Evolutionary conservation across 2,113 vertebrate genomes (phyloP).

Genomic region (Stigmatopora nigra): DNA sequence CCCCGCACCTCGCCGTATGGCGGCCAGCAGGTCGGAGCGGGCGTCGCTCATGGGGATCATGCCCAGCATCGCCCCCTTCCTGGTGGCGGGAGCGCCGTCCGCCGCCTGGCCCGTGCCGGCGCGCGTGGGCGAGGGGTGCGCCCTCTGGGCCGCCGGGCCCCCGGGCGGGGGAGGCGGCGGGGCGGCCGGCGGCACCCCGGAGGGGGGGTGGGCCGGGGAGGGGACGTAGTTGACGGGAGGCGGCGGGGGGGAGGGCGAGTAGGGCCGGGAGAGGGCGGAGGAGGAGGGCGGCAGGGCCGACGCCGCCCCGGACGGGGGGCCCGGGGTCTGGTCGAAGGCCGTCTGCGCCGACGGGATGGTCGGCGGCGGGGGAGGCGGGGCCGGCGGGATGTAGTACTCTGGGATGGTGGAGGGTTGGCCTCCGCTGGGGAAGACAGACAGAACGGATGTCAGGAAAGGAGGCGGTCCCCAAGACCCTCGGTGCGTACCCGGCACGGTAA

Average conservation of each 20-base stretch:
- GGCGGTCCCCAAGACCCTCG: neutral
- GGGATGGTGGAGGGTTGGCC: slow-evolving; percentile 74
- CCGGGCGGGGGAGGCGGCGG: slow-evolving; percentile 42
- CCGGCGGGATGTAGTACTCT: slow-evolving; percentile 80
- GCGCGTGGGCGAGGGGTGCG: slow-evolving; percentile 59
- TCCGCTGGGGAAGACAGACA: slow-evolving; percentile 35
- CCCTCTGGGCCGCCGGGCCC: slow-evolving; percentile 29
- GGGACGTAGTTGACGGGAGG: slow-evolving; percentile 68
- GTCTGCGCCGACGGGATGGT: slow-evolving; percentile 83
- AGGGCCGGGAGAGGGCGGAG: slow-evolving; percentile 56
- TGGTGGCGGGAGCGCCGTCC: slow-evolving; percentile 46
- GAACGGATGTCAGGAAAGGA: neutral
- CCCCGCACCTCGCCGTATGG: slow-evolving; percentile 81
- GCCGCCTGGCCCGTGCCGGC: slow-evolving; percentile 52
- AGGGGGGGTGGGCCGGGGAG: slow-evolving; percentile 65
- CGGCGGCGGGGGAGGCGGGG: slow-evolving; percentile 79
- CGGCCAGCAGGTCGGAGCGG: slow-evolving; percentile 84
- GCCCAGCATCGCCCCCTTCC: slow-evolving; percentile 74
- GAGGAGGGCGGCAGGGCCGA: slow-evolving; percentile 77
- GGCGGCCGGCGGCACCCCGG: slow-evolving; percentile 57
- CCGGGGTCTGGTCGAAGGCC: slow-evolving; percentile 77
- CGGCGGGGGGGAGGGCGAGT: slow-evolving; percentile 73
- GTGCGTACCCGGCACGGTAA: slow-evolving; percentile 67
- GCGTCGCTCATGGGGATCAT: slow-evolving; percentile 89
- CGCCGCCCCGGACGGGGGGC: slow-evolving; percentile 44